phyloP scores from a whole-genome alignment of 2,113 vertebrate genomes.

The Astur gentilis region DNA sequence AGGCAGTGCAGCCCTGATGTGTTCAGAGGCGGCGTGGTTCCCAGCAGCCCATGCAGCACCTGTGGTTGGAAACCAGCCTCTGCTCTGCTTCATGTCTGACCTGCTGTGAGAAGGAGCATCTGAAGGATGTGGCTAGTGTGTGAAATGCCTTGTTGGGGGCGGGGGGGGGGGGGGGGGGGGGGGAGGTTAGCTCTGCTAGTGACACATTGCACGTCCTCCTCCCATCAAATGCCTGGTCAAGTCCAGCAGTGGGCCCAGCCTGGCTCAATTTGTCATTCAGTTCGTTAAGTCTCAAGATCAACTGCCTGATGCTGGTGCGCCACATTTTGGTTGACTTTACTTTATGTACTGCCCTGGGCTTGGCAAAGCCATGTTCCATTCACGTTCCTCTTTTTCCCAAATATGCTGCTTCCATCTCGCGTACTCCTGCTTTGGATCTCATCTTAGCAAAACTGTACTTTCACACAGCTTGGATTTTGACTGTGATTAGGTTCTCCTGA shows the following conservation, averaged over 20 bases:
- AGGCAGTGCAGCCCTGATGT: background rate
- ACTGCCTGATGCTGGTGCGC: no score
- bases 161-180: rapidly evolving
- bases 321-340: background rate
- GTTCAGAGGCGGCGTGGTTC: rapidly evolving
- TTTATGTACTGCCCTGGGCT: background rate
- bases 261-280: background rate
- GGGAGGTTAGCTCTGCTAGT: background rate
- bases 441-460: background rate
- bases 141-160: background rate
- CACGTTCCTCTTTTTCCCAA: background rate
- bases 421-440: background rate
- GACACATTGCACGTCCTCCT: rapidly evolving
- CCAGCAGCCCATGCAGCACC: no score
- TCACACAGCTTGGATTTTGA: background rate
- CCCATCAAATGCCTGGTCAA: background rate
- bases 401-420: background rate
- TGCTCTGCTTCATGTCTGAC: background rate
- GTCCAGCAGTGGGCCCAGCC: background rate
- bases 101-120: rapidly evolving
- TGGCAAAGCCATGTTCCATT: background rate
- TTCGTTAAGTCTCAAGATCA: background rate
- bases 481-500: background rate
- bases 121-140: background rate
- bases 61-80: background rate